phyloP scores from a whole-genome alignment of 2,888 invertebrate species.

The Erpobdella octoculata region DNA sequence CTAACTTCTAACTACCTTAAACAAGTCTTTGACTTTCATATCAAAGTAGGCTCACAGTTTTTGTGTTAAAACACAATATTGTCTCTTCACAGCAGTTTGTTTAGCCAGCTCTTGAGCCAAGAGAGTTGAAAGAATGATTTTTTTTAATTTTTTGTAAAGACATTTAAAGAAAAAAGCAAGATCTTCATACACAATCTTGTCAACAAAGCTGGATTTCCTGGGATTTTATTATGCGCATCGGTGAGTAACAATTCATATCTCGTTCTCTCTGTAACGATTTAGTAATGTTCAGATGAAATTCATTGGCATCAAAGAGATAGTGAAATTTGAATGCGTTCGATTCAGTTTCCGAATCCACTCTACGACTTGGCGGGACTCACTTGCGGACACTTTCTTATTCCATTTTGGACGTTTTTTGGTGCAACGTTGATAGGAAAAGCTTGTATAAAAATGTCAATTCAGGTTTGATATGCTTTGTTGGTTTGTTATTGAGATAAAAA shows the following conservation, averaged over 20 bases:
- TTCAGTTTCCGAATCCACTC: constrained; percentile 90
- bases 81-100: constrained; percentile 54
- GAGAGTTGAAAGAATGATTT: too few relatives aligned
- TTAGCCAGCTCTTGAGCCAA: too few relatives aligned
- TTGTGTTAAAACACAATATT: too few relatives aligned
- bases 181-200: constrained; percentile 69
- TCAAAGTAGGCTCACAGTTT: too few relatives aligned
- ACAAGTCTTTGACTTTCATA: too few relatives aligned
- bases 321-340: background rate
- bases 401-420: constrained; percentile 99
- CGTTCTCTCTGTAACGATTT: background rate
- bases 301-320: background rate
- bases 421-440: constrained; percentile 96
- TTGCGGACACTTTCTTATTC: constrained; percentile 95
- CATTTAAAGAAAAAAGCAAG: constrained; percentile 64
- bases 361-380: constrained; percentile 97
- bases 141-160: background rate
- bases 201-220: constrained; percentile 86
- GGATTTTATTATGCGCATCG: constrained; percentile 89
- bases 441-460: constrained; percentile 93
- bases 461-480: constrained; percentile 52
- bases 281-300: background rate
- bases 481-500: background rate
- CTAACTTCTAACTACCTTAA: too few relatives aligned
- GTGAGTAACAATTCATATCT: constrained; percentile 53